phyloP scores from a whole-genome alignment of 2,888 invertebrate species.

The Drosophila seclusa region DNA sequence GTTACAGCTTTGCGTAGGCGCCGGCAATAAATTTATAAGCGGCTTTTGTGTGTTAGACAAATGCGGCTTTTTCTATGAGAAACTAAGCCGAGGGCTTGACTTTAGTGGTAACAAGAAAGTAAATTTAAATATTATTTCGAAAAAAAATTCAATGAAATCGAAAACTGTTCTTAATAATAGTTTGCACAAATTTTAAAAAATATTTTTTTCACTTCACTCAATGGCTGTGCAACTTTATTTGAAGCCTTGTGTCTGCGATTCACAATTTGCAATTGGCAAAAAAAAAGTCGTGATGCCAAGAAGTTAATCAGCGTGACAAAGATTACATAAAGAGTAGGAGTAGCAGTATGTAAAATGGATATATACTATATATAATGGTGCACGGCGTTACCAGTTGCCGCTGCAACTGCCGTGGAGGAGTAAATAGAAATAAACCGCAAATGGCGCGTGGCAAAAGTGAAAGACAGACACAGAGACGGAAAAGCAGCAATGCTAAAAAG shows the following conservation, averaged over 20 bases:
- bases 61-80: neutral
- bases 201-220: neutral
- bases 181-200: neutral
- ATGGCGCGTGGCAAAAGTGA: conserved; percentile 54
- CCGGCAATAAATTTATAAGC: neutral
- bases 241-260: conserved; percentile 11
- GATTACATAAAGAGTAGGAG: conserved; percentile 46
- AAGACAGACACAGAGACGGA: conserved; percentile 16
- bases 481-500: conserved; percentile 13
- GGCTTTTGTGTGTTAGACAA: neutral
- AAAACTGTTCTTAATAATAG: neutral
- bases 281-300: conserved; percentile 7
- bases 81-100: neutral
- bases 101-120: neutral
- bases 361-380: neutral
- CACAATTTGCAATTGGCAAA: conserved; percentile 9
- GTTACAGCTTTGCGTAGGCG: conserved; percentile 30
- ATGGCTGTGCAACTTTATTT: neutral
- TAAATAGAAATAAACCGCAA: conserved; percentile 30
- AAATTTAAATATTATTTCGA: neutral
- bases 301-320: conserved; percentile 28
- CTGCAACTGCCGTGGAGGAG: conserved; percentile 18
- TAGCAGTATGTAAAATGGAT: conserved; percentile 5
- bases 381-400: conserved; percentile 38
- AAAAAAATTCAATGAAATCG: too few species aligned